Base-by-base conservation (phyloP, 2,888 invertebrate genomes). In the Oscheius sp. region DNA sequence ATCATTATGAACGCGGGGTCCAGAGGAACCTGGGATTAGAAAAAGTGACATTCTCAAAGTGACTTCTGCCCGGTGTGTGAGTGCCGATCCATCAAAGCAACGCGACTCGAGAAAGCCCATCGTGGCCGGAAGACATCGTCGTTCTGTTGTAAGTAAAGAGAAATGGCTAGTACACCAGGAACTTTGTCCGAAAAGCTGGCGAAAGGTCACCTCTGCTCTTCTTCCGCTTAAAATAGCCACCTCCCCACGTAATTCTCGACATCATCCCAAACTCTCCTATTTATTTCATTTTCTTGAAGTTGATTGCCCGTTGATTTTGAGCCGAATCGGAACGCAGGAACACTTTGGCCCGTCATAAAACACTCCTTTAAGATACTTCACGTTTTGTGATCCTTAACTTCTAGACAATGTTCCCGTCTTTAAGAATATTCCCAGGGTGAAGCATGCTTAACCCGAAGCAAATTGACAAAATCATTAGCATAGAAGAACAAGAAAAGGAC, bases 31-130 rank as follows among this genome's bases (percentile, higher is more conserved):
- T 21, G 13, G 49, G 52, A 25, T 18, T 43, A 27, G 16, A 66
- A 66, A 66, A 66, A 66, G 66, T 66, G 66, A 66, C 66, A 66
- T 66, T 52, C 52, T 46, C 52, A 66, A 66, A 66, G 66, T 66
- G 49, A 49, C 52, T 66, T 66, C 66, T 66, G 66, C 29, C 29
- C 52, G 66, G 35, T 49, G 66, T 29, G 66, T 66, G 66, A 52
- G 66, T 66, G 66, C 52, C 61, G 66, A 66, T 66, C 66, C 66
- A 66, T 66, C 66, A 66, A 66, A 66, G 52, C 66, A 66, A 66
- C 63, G 63, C 63, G 45, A 45, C 66, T 66, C 52, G 52, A 66
- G 52, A 61, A 66, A 66, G 66, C 52, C 52, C 66, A 66, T 66
- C 52, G 66, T 66, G 52, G 35, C 52, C 66, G 49, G 52, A 52